phyloP scores from a whole-genome alignment of 2,797 vertebrate genomes.

The Hemitrygon akajei region DNA sequence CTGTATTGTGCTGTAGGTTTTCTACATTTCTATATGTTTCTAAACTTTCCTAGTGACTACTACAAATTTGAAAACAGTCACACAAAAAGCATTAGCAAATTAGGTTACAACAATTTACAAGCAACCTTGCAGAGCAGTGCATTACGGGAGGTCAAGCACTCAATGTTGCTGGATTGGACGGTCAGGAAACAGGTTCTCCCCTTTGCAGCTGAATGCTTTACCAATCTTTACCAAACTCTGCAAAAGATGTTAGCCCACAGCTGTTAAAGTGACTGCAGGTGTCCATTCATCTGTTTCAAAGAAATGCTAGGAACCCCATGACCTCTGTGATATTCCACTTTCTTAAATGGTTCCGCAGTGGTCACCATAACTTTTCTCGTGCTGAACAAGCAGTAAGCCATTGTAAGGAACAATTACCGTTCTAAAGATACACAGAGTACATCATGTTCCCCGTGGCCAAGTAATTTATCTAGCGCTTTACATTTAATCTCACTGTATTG shows the following conservation, averaged over 20 bases:
- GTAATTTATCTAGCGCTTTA: neutral
- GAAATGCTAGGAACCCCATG: conserved; percentile 44
- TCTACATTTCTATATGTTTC: too few species aligned
- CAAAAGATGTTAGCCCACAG: conserved; percentile 21
- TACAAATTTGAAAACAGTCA: neutral
- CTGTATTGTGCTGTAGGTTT: too few species aligned
- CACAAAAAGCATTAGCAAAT: neutral
- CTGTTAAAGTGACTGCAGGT: conserved; percentile 43
- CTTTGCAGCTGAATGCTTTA: neutral
- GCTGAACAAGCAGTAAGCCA: neutral
- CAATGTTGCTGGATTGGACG: neutral
- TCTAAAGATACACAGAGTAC: conserved; percentile 9
- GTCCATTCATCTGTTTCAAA: conserved; percentile 53
- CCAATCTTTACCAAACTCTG: neutral
- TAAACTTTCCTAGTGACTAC: neutral
- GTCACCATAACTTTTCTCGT: neutral
- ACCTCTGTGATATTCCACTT: conserved; percentile 45
- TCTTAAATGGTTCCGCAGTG: conserved; percentile 41
- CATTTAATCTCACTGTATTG: neutral
- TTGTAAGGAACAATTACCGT: neutral
- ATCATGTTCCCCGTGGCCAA: neutral
- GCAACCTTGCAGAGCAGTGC: neutral
- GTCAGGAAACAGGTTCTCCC: neutral
- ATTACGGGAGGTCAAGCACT: neutral
- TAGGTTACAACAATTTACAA: neutral